Conservation (phyloP, 2,113 vertebrate genomes). For the Nyctereutes procyonoides region DNA sequence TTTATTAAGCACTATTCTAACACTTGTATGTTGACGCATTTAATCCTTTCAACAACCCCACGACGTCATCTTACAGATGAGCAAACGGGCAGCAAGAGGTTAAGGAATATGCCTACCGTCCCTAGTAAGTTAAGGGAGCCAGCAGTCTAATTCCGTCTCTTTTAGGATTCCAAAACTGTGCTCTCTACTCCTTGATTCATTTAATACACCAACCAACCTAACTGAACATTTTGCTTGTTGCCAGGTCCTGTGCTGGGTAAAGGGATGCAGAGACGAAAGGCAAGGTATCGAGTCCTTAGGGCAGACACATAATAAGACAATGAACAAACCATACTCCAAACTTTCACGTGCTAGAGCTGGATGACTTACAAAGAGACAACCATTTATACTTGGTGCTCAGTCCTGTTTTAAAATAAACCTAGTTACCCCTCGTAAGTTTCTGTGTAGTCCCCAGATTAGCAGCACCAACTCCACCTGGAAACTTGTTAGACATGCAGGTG, state of each 20-base stretch:
- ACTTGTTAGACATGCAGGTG: neutral
- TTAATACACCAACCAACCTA: neutral
- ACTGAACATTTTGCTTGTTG: neutral
- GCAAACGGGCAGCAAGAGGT: neutral
- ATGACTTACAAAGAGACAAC: neutral
- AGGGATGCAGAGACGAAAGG: neutral
- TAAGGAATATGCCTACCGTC: neutral
- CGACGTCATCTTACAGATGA: neutral
- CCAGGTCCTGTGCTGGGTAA: neutral
- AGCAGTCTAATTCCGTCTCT: neutral
- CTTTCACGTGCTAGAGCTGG: neutral
- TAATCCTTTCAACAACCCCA: neutral
- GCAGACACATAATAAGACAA: neutral
- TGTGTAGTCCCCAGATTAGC: neutral
- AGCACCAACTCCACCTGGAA: neutral
- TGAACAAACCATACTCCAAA: neutral
- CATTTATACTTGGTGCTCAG: neutral
- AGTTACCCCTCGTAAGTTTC: neutral
- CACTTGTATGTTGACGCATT: neutral
- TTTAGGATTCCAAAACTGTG: neutral
- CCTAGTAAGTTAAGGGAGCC: neutral
- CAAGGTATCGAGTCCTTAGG: neutral
- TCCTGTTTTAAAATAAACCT: neutral
- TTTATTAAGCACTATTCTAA: neutral
- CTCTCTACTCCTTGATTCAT: neutral